These are phyloP conservation scores for Campoplex nolae DNA, from an alignment of 2,888 invertebrate genomes.

Conservation along the genomic window DNA sequence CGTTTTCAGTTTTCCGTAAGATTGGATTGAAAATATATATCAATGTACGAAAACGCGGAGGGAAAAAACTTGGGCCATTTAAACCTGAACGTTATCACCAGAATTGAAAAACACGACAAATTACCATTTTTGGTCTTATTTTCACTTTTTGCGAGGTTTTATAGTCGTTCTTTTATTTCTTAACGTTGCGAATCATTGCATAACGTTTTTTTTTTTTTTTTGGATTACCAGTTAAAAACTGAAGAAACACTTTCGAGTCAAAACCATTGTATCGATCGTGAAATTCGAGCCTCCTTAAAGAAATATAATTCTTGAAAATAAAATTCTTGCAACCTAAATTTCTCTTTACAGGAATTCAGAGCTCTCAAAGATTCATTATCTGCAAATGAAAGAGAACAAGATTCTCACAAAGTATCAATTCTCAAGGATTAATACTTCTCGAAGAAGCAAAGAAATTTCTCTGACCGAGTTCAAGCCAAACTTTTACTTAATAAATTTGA, in stretches of 20 bases:
- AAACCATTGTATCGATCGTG: neutral
- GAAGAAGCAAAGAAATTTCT: conserved; percentile 10
- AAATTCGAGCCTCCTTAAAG: neutral
- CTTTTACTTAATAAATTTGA: conserved; percentile 22
- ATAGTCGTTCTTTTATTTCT: neutral
- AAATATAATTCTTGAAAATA: neutral
- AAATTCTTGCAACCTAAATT: neutral
- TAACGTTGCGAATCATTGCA: neutral
- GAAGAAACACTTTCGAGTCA: neutral
- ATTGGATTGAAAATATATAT: too few relatives aligned
- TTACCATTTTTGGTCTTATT: conserved; percentile 4
- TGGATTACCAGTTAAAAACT: neutral
- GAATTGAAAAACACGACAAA: neutral
- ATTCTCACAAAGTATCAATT: neutral
- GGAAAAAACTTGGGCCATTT: neutral
- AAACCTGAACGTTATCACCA: neutral
- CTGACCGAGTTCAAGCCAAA: conserved; percentile 30
- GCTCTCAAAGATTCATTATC: neutral
- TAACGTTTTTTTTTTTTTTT: neutral
- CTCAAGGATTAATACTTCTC: neutral
- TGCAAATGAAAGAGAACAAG: neutral
- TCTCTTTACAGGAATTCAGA: neutral
- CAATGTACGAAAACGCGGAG: neutral
- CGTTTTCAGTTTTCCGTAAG: neutral
- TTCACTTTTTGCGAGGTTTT: neutral